These are phyloP conservation scores for Eulemur albifrons DNA, from an alignment of 2,797 vertebrate species.

Conservation along the genomic window DNA sequence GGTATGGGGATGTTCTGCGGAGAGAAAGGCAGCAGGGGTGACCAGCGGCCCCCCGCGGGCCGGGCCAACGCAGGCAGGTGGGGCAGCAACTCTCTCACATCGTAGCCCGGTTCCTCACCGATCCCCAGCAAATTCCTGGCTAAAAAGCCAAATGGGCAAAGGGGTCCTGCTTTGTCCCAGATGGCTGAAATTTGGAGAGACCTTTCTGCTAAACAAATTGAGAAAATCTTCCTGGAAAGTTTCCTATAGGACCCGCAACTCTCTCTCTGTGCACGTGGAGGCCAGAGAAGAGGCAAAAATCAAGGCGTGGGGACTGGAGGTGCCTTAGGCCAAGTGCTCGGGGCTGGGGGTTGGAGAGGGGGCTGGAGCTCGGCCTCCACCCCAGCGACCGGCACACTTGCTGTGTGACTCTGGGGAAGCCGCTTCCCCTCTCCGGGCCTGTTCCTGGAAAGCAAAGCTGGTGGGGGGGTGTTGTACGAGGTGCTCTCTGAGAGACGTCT, in stretches of 20 bases:
- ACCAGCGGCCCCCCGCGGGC: neutral
- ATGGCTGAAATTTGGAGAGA: neutral
- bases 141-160: neutral
- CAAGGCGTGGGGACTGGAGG: neutral
- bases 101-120: neutral
- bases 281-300: neutral
- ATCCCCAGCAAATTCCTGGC: neutral
- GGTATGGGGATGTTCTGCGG: conserved; percentile 94
- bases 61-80: neutral
- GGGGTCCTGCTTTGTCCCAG: neutral
- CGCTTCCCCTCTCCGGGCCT: neutral
- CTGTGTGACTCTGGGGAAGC: neutral
- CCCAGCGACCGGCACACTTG: neutral
- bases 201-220: neutral
- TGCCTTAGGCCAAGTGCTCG: neutral
- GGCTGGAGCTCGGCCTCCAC: neutral
- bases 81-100: neutral
- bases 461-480: neutral
- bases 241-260: neutral
- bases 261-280: neutral
- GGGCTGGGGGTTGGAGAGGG: neutral
- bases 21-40: conserved; percentile 42
- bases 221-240: neutral
- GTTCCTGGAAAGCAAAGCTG: neutral
- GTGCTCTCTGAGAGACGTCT: neutral